Evolutionary conservation across 2,888 invertebrate genomes (phyloP).

Genomic region (Agriopis marginaria): DNA sequence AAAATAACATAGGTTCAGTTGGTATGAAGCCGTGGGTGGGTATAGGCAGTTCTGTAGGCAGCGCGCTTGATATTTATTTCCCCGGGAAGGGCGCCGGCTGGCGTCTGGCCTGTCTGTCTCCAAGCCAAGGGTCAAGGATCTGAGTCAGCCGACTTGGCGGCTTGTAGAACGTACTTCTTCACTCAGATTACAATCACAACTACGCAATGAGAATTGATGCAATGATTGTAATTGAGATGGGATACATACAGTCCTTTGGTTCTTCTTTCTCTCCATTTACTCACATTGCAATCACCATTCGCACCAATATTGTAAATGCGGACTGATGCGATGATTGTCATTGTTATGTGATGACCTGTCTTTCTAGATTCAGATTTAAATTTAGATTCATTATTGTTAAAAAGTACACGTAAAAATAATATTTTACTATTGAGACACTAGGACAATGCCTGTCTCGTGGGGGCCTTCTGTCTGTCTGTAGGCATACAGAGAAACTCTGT

Average conservation of each 20-base stretch:
- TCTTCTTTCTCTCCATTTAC: neutral
- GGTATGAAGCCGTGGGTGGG: neutral
- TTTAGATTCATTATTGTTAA: too few relatives aligned
- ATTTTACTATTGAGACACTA: too few relatives aligned
- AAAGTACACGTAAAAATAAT: too few relatives aligned
- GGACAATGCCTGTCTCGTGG: too few relatives aligned
- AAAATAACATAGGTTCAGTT: neutral
- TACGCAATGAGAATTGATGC: neutral
- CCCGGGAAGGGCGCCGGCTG: slow-evolving; percentile 62
- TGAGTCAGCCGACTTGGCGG: slow-evolving; percentile 40
- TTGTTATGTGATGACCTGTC: too few relatives aligned
- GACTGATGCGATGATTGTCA: too few relatives aligned
- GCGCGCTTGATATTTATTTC: slow-evolving; percentile 61
- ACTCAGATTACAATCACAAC: slow-evolving; percentile 36
- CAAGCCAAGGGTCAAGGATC: slow-evolving; percentile 71
- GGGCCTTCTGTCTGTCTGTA: too few relatives aligned
- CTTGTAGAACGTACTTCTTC: slow-evolving; percentile 59
- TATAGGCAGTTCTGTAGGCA: slow-evolving; percentile 41
- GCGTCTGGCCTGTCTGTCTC: slow-evolving; percentile 59
- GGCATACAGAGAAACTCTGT: too few relatives aligned
- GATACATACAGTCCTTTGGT: neutral
- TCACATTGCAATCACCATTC: neutral
- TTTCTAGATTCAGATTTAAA: too few relatives aligned
- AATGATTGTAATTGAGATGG: neutral
- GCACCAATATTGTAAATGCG: too few relatives aligned